Evolutionary conservation across 2,113 vertebrate genomes (phyloP), one percentile per base, ranked within the genome.

Genomic region (Labeo catla): DNA sequence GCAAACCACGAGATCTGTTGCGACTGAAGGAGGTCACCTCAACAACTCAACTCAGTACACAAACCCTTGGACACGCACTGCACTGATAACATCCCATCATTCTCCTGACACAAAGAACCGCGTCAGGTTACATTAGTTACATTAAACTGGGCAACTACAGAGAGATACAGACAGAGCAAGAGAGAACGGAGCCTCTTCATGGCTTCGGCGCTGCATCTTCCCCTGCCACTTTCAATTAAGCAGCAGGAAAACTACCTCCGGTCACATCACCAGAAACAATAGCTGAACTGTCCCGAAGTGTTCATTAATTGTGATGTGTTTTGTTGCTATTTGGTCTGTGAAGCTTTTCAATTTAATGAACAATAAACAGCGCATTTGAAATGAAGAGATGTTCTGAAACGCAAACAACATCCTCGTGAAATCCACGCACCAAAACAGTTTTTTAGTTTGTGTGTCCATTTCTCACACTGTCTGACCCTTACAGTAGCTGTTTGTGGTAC

Each of bases 131-230:
- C 81, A 86, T 90, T 88, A 86, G 59, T 86, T 77, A 88, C 77
- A 81, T 86, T 66, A 86, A 90, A 74, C 39, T 88, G 78, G 82
- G 86, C 87, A 88, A 73, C 68, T 81, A 88, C 82, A 82, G 81
- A 88, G 57, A 49, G 45, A 70, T 39, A 28, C 65, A 79, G 84
- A 70, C 39, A 39, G 59, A 86, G 76, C 8, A 57, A 78, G 74
- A 61, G 21, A 61, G 21, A 61, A n/a, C 57, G 21, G 54, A 61
- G 57, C 21, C 57, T 61, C 57, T 61, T 9, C 57, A n/a, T 61
- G 57, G n/a, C 52, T 68, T 52, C 59, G 21, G 68, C 50, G 47
- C 66, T 59, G 47, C 77, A 72, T 80, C 77, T 52, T 57, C 28
- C 43, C 57, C 61, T 79, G 76, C 68, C 86, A 77, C 70, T 76